Evolutionary conservation across 2,888 invertebrate genomes (phyloP), one percentile per base, ranked within the genome.

Genomic region (Synergus laeviventris): DNA sequence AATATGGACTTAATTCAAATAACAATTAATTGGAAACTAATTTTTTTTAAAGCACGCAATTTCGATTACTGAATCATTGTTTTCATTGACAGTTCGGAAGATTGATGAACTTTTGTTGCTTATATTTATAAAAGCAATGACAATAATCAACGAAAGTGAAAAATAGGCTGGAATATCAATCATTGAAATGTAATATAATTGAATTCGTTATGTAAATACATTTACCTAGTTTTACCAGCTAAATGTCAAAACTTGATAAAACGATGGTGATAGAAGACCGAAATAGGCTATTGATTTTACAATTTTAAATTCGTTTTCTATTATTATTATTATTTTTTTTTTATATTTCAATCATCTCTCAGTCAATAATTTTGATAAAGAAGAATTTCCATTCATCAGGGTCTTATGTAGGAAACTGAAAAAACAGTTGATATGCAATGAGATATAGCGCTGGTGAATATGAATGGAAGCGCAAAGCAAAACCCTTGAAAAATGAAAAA

Each of bases 361-460:
- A 24, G 14, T 8, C 66, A 4, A 66, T 45, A 45, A 81, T 84
- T 84, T 80, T 81, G 83, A 84, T 84, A 81, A 85, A 88, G 86
- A 88, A 88, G 85, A 89, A 89, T 86, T 87, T 86, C 87, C 87
- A 89, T 89, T 88, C 88, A 89, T 89, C 82, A 80, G 76, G 76
- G 79, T 82, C 77, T 82, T 77, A 76, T 80, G 84, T 82, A 81
- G 80, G 81, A 85, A 89, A 89, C 89, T 89, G 89, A 89, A 89
- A 89, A 89, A 89, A 89, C 89, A 89, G 89, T 89, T 89, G 89
- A 89, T 89, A 88, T 86, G 86, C 84, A 80, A 81, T 85, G 16
- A 45, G 88, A 88, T 87, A 89, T 87, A 87, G 87, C 84, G 79
- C 76, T 75, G 36, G 79, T 79, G 84, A 86, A 85, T 88, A 86